Base-by-base conservation (phyloP, 2,113 vertebrate genomes). In the Laterallus jamaicensis region DNA sequence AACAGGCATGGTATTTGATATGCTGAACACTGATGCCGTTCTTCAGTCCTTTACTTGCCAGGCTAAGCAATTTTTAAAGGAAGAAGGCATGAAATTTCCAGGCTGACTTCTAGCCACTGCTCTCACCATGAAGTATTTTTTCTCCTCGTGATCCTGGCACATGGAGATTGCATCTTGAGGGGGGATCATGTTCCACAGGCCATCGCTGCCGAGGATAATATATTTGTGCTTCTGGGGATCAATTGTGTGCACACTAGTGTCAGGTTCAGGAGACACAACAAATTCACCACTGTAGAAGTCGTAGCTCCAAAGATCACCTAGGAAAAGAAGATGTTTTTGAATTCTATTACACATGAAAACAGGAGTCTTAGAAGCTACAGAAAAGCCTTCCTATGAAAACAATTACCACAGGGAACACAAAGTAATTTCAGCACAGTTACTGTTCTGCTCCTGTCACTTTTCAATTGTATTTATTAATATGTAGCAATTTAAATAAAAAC, bases 171-270 rank as follows among this genome's bases (percentile, higher is more conserved):
- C 99, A 55, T 99, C 99, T 59, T 99, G 99, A 20, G 99, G 98
- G 2, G 99, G 99, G 97, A 99, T 99, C 99, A 99, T 99, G 95
- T 99, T 99, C 99, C 99, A 99, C 44, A 99, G 98, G 3, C 99
- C 99, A 15, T 99, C 99, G 6, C 99, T 99, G 83, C 99, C 99
- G n/a, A 99, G 98, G 93, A 99, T 99, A 90, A 99, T 98, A 85
- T 99, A 99, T 79, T 98, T 99, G 97, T 99, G 99, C 59, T 98
- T 98, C 92, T 98, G 98, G 44, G 99, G 99, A 84, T 99, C 99
- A 3, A 99, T 98, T 19, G 98, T 99, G 95, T 99, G 99, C 70
- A 99, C 99, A 1, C 99, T 99, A 35, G 99, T 99, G 86, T 99
- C 99, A 6, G 99, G 99, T 92, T 99, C 99, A 3, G 99, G 99